phyloP scores from a whole-genome alignment of 1,140 invertebrate genomes.

The Uloborus diversus region DNA sequence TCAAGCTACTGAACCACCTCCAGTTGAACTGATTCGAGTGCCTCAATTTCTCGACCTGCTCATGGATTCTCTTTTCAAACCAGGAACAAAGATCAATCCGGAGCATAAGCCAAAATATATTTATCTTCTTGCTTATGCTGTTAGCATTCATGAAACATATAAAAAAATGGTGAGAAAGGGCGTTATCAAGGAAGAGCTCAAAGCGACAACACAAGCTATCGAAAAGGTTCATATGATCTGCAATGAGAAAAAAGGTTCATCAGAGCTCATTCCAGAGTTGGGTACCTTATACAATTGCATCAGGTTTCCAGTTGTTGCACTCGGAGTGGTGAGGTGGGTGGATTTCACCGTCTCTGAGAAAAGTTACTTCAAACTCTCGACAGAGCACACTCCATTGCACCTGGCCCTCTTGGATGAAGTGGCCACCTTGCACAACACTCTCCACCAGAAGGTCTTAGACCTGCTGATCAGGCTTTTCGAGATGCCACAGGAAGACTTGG shows the following conservation, averaged over 20 bases:
- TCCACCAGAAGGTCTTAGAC: constrained; percentile 89
- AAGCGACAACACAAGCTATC: constrained; percentile 88
- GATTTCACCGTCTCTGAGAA: constrained; percentile 93
- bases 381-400: constrained; percentile 95
- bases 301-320: constrained; percentile 92
- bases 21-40: constrained; percentile 91
- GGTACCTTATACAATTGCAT: constrained; percentile 90
- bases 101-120: constrained; percentile 99
- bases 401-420: constrained; percentile 94
- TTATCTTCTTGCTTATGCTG: constrained; percentile 92
- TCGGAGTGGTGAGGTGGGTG: constrained; percentile 90
- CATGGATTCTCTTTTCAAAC: constrained; percentile 92
- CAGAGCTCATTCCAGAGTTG: constrained; percentile 91
- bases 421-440: constrained; percentile 85
- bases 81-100: constrained; percentile 90
- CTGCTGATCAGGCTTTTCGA: constrained; percentile 88
- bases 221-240: constrained; percentile 94
- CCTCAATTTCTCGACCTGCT: constrained; percentile 88
- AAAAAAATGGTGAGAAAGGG: constrained; percentile 73
- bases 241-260: constrained; percentile 88
- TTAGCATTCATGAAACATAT: constrained; percentile 86
- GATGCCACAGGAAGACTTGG: constrained; percentile 93
- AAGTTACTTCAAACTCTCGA: constrained; percentile 95
- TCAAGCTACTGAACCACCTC: constrained; percentile 83
- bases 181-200: constrained; percentile 76